Conservation (phyloP, 2,113 vertebrate genomes). For the Odocoileus virginianus region DNA sequence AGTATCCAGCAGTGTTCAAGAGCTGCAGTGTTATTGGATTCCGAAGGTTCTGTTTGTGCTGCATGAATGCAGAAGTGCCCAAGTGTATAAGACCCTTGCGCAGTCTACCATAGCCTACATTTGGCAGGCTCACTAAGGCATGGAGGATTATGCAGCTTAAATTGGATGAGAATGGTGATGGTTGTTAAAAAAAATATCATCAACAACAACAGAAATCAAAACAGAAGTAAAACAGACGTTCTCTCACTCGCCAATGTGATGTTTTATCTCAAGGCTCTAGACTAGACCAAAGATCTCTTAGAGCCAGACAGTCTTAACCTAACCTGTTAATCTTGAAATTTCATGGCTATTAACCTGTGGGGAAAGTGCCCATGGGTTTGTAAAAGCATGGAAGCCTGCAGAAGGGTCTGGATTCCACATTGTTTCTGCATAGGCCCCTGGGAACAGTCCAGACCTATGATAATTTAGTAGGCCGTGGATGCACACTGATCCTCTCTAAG, state of each 20-base stretch:
- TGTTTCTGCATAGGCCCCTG: not conserved
- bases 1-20: not conserved
- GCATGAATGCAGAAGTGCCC: slow-evolving; percentile 8
- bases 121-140: slow-evolving; percentile 43
- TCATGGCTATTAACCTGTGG: not conserved
- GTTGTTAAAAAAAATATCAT: slow-evolving; percentile 3
- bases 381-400: not conserved
- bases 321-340: not conserved
- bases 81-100: slow-evolving; percentile 24
- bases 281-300: not conserved
- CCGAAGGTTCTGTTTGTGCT: not conserved
- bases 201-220: not conserved
- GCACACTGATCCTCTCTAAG: not conserved
- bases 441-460: not conserved
- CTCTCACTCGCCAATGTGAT: not conserved
- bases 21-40: not conserved
- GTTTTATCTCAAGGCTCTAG: not conserved
- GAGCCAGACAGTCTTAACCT: not conserved
- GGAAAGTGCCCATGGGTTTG: not conserved
- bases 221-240: not conserved
- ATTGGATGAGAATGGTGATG: slow-evolving; percentile 12
- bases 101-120: slow-evolving; percentile 8
- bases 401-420: not conserved
- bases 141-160: slow-evolving; percentile 46
- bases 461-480: not conserved